A percentile compares a stretch with the other conserved stretches of the same genome.
Conservation (phyloP, 2,888 invertebrate species). For the Busseola fusca region DNA sequence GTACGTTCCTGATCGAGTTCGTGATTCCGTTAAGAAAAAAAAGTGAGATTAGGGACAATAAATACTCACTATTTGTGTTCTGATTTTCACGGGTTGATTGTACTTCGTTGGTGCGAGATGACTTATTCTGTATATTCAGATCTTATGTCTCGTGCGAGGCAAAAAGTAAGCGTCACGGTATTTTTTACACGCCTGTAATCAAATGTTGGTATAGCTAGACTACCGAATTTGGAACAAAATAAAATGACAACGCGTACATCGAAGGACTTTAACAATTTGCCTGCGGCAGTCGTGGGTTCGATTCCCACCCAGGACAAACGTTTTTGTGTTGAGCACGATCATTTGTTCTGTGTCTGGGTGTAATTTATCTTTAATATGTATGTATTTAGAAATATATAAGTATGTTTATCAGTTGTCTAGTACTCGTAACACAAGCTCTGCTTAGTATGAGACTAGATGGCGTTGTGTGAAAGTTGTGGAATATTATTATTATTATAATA, state of each 20-base stretch:
- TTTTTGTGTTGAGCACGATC: too few relatives aligned
- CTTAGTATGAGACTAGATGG: too few relatives aligned
- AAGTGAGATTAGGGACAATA: constrained; percentile 67
- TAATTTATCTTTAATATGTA: too few relatives aligned
- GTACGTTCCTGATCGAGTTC: constrained; percentile 76
- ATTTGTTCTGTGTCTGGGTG: too few relatives aligned
- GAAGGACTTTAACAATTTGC: too few relatives aligned
- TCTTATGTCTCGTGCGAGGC: constrained; percentile 31
- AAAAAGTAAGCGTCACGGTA: constrained; percentile 16
- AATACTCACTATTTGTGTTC: constrained; percentile 69
- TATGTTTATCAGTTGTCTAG: too few relatives aligned
- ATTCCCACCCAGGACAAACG: too few relatives aligned
- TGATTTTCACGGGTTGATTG: constrained; percentile 55
- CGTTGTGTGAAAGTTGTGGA: too few relatives aligned
- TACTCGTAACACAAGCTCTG: too few relatives aligned
- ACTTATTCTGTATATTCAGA: constrained; percentile 41
- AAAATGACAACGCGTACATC: too few relatives aligned
- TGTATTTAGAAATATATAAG: too few relatives aligned
- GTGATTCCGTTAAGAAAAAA: constrained; percentile 73
- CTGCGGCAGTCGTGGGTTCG: too few relatives aligned
- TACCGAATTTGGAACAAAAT: not conserved
- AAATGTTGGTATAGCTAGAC: constrained; percentile 6
- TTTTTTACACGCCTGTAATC: constrained; percentile 1
- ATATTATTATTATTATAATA: not conserved
- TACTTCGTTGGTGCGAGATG: constrained; percentile 40